Conservation (phyloP, 2,797 vertebrate species). For the Merluccius polli region DNA sequence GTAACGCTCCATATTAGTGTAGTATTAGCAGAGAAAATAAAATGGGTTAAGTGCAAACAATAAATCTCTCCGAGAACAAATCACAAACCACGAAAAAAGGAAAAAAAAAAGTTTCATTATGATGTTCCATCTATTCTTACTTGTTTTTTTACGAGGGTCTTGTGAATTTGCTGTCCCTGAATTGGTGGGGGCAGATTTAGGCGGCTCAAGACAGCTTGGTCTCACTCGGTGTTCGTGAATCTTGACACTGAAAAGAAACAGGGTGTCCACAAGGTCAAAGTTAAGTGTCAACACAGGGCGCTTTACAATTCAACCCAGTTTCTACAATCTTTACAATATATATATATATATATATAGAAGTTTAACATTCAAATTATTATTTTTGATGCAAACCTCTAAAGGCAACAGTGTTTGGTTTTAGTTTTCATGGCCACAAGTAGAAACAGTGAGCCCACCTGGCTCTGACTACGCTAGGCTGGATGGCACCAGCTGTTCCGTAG, state of each 20-base stretch:
- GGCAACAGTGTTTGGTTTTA: not conserved
- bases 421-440: not conserved
- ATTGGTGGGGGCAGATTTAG: conserved; percentile 42
- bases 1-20: not conserved
- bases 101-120: not conserved
- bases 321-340: not conserved
- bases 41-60: not conserved
- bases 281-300: not conserved
- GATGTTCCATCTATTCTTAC: conserved; percentile 61
- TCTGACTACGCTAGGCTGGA: conserved; percentile 60
- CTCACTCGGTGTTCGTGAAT: conserved; percentile 53
- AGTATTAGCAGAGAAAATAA: not conserved
- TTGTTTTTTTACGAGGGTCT: conserved; percentile 76
- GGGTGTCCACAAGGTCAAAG: not conserved
- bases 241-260: conserved; percentile 45
- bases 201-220: conserved; percentile 43
- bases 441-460: conserved; percentile 62
- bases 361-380: not conserved
- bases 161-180: conserved; percentile 53
- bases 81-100: not conserved
- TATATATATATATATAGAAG: not conserved
- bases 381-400: not conserved
- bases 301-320: not conserved
- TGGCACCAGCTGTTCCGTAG: conserved; percentile 69
- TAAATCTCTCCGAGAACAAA: not conserved